These are phyloP conservation scores for Sericinus montela DNA, from an alignment of 2,888 invertebrate genomes.

Conservation along the genomic window DNA sequence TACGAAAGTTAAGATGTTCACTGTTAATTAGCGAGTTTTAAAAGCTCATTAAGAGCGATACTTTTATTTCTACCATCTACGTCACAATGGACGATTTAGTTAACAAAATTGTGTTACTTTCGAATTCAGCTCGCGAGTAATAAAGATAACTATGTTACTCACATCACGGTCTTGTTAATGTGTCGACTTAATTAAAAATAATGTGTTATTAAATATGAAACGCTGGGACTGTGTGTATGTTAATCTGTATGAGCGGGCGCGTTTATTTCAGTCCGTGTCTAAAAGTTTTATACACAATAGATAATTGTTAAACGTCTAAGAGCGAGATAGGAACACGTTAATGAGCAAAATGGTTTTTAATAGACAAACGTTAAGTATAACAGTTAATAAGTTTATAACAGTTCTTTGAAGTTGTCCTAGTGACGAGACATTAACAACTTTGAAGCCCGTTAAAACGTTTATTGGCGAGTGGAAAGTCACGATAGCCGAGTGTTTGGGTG, in stretches of 20 bases:
- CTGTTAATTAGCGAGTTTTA: slow-evolving; percentile 18
- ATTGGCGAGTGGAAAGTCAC: too few relatives aligned
- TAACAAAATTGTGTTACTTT: slow-evolving; percentile 27
- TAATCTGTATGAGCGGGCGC: not conserved
- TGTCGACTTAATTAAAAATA: slow-evolving; percentile 10
- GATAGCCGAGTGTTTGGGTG: too few relatives aligned
- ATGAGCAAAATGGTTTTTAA: not conserved
- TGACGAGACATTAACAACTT: too few relatives aligned
- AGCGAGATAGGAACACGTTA: not conserved
- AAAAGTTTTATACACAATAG: not conserved
- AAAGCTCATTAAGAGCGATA: slow-evolving; percentile 13
- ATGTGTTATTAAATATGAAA: slow-evolving; percentile 1
- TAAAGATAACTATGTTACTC: slow-evolving; percentile 14
- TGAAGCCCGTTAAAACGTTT: too few relatives aligned
- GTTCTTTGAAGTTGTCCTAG: too few relatives aligned
- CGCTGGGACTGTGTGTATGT: not conserved
- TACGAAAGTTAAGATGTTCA: slow-evolving; percentile 41
- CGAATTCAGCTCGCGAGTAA: slow-evolving; percentile 26
- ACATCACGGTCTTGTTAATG: slow-evolving; percentile 10
- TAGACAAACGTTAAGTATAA: not conserved
- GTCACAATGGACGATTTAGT: slow-evolving; percentile 38
- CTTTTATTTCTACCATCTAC: slow-evolving; percentile 30
- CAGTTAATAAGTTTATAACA: too few relatives aligned
- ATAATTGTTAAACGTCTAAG: not conserved
- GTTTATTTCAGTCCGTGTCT: not conserved